Percentiles rank a stretch among this genome's conserved stretches.
Conservation (phyloP, 2,888 invertebrate genomes). For the Bhutanitis thaidina region DNA sequence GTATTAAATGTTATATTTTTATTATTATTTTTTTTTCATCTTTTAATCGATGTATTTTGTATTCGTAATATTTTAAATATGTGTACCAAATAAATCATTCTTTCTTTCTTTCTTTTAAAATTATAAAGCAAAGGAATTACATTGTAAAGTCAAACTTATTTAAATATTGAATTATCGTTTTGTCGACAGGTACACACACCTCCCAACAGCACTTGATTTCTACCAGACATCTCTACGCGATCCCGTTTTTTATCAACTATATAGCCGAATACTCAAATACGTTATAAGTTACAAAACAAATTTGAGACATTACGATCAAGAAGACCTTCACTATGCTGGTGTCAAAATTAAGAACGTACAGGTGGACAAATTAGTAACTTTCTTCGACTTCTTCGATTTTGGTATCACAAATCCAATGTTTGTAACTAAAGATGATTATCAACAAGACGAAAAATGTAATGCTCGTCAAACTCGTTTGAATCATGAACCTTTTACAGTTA, state of each 20-base stretch:
- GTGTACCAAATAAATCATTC: too few species aligned
- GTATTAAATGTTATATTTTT: too few species aligned
- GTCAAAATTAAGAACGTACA: conserved; percentile 81
- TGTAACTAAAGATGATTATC: conserved; percentile 46
- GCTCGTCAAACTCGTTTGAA: conserved; percentile 85
- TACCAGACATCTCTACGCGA: conserved; percentile 84
- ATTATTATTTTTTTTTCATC: too few species aligned
- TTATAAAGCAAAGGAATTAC: too few species aligned
- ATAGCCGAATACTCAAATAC: conserved; percentile 79
- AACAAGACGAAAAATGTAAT: conserved; percentile 61
- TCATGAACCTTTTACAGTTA: conserved; percentile 83
- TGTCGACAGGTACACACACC: conserved; percentile 52
- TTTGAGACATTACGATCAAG: conserved; percentile 75
- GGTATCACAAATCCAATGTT: conserved; percentile 79
- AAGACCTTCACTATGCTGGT: conserved; percentile 78
- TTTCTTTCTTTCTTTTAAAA: too few species aligned
- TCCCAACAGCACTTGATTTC: conserved; percentile 82
- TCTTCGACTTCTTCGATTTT: conserved; percentile 83
- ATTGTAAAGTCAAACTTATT: too few species aligned
- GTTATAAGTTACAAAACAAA: conserved; percentile 81
- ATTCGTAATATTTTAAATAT: too few species aligned
- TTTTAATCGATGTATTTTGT: too few species aligned
- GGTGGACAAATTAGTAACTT: conserved; percentile 82
- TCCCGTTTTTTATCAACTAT: conserved; percentile 85
- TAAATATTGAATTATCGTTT: not conserved